Evolutionary conservation across 2,797 vertebrate genomes (phyloP).

Genomic region (Anolis apletophallus): DNA sequence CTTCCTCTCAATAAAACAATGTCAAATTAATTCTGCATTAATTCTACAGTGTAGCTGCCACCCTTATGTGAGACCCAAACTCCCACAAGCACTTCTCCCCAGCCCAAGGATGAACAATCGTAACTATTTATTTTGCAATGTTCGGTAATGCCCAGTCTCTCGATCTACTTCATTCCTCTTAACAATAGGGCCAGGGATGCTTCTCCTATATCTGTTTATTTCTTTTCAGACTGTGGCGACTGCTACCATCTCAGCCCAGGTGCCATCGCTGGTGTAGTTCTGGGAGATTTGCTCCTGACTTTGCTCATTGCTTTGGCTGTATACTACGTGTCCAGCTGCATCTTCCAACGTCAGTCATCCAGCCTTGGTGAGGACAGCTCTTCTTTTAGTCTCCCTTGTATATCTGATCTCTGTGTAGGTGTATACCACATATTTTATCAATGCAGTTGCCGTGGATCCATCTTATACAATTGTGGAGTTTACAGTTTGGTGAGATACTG

Average conservation of each 20-base stretch:
- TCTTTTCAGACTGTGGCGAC: constrained; percentile 1
- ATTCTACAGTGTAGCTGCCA: too few relatives aligned
- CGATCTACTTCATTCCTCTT: background rate
- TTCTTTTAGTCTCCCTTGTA: background rate
- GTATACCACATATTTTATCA: too few relatives aligned
- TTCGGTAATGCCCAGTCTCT: background rate
- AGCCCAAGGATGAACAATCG: background rate
- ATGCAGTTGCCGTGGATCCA: too few relatives aligned
- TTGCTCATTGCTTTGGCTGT: constrained; percentile 23
- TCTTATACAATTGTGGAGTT: too few relatives aligned
- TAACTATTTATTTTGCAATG: background rate
- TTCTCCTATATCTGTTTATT: too few relatives aligned
- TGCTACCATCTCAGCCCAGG: background rate
- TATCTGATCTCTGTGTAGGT: background rate
- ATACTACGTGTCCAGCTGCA: constrained; percentile 14
- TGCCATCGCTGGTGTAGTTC: constrained; percentile 14
- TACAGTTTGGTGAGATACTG: too few relatives aligned
- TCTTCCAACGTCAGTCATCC: constrained; percentile 1
- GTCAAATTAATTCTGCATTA: too few relatives aligned
- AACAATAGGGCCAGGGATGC: background rate
- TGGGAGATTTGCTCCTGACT: constrained; percentile 37
- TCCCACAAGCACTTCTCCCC: background rate
- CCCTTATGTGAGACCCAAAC: background rate
- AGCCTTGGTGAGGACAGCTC: constrained; percentile 7
- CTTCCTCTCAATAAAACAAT: background rate